phyloP scores from a whole-genome alignment of 1,140 invertebrate genomes.

The Macrosteles quadrilineatus region DNA sequence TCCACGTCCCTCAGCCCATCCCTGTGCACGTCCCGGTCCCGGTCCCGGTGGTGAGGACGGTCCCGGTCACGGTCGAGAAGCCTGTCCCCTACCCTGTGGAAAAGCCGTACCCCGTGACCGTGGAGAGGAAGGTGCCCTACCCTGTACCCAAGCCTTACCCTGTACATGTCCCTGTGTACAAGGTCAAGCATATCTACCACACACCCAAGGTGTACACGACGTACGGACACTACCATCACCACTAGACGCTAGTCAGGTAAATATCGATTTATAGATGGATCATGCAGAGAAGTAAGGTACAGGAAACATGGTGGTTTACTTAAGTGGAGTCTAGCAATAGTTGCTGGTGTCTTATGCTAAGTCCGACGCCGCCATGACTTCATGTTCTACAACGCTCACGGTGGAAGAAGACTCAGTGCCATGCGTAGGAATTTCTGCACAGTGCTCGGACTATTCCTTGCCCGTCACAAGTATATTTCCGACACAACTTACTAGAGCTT shows the following conservation, averaged over 20 bases:
- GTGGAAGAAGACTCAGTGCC: no score
- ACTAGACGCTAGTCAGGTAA: slow-evolving; percentile 20
- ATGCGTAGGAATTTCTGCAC: no score
- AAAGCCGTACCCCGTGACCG: slow-evolving; percentile 42
- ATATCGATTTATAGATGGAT: background rate
- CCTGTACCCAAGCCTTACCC: slow-evolving; percentile 42
- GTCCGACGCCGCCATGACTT: no score
- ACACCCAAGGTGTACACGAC: slow-evolving; percentile 32
- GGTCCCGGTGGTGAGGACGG: slow-evolving; percentile 39
- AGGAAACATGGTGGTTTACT: no score
- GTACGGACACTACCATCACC: background rate
- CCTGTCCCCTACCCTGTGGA: slow-evolving; percentile 43
- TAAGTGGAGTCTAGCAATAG: no score
- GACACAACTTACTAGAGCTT: no score
- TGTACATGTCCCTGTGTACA: slow-evolving; percentile 43
- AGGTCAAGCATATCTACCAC: slow-evolving; percentile 42
- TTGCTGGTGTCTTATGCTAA: no score
- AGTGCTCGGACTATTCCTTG: no score
- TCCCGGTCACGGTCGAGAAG: slow-evolving; percentile 43
- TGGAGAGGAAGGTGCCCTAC: slow-evolving; percentile 43
- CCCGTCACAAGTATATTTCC: no score
- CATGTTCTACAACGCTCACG: no score
- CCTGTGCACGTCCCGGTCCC: slow-evolving; percentile 36
- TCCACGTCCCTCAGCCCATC: slow-evolving; percentile 39
- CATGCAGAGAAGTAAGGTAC: no score